Evolutionary conservation across 2,888 invertebrate species (phyloP), one percentile per base, ranked within the genome.

Genomic region (Nephrocerus scutellatus): DNA sequence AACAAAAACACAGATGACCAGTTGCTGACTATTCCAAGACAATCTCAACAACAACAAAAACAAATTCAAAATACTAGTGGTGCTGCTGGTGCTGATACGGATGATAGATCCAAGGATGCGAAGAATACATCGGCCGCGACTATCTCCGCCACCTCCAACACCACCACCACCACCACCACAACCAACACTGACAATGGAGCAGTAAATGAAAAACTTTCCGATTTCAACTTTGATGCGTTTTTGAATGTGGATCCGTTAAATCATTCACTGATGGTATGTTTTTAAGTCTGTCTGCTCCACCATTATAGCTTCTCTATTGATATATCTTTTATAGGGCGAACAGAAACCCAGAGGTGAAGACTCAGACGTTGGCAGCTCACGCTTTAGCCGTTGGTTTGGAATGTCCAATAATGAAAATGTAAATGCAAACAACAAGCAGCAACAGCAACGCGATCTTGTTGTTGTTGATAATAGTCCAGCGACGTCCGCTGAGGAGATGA

Each of bases 181-280:
- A n/a, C n/a, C n/a, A n/a, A n/a, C n/a, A n/a, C n/a, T n/a, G n/a
- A n/a, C n/a, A n/a, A n/a, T n/a, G n/a, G n/a, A n/a, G n/a, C n/a
- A n/a, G n/a, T n/a, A n/a, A n/a, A n/a, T n/a, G n/a, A n/a, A n/a
- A n/a, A n/a, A n/a, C n/a, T n/a, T n/a, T n/a, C 70, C 9, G 74
- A 80, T 53, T 86, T 88, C 62, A 87, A 86, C 68, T 76, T 91
- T 47, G 89, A 90, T 56, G 87, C 85, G 50, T 84, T 90, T 60
- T 76, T 91, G 49, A 85, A 86, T 58, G 77, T 82, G 53, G 88
- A 89, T 58, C 72, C 77, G 43, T 77, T 89, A 55, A 81, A 84
- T 29, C 82, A 81, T 34, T 72, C 84, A 33, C 70, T 85, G 18
- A 75, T 82, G 50, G 84, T 84, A 63, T 71, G 72, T 62, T 32